Base-by-base conservation (phyloP, 2,888 invertebrate species). In the Hypomecis atomaria region DNA sequence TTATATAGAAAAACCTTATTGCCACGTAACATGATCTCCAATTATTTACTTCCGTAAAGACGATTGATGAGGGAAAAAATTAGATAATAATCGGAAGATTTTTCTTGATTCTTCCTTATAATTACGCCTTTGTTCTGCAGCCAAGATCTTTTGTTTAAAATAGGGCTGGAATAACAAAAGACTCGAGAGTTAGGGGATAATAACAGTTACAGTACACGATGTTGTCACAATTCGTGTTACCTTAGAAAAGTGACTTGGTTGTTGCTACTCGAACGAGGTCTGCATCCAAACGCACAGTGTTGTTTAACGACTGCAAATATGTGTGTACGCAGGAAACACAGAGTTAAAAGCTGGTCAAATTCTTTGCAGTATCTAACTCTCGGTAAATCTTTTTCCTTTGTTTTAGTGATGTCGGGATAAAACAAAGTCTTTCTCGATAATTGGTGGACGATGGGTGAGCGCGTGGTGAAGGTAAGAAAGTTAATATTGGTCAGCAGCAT, bases 81-180 rank as follows among this genome's bases (percentile, higher is more conserved):
- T 78, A 75, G 78, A 81, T 83, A 78, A 81, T 84, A 82, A 83
- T 81, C 77, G 75, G 77, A 73, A 78, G 78, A 78, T 78, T 81
- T 83, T 86, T 85, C 81, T 82, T 77, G 76, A 56, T 47, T 56
- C 40, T 47, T 56, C 78, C 77, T 75, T 84, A 82, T 90, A 90
- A 91, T 90, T 89, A 88, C 81, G 83, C 85, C 85, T 86, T 92
- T 91, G 89, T 91, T 83, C 81, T 72, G 74, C 81, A 75, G 78
- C 77, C 78, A 79, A 80, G 78, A 81, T 80, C 89, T 84, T 85
- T 91, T 90, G 91, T 91, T 84, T 84, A 82, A 79, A 76, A 74
- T 78, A 85, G 86, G 84, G 80, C 76, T 74, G 81, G 82, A 83
- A 83, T 84, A 89, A 90, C 89, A 89, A 89, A 87, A 83, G 88